phyloP scores from a whole-genome alignment of 2,888 invertebrate species.

The Heliconius erato region DNA sequence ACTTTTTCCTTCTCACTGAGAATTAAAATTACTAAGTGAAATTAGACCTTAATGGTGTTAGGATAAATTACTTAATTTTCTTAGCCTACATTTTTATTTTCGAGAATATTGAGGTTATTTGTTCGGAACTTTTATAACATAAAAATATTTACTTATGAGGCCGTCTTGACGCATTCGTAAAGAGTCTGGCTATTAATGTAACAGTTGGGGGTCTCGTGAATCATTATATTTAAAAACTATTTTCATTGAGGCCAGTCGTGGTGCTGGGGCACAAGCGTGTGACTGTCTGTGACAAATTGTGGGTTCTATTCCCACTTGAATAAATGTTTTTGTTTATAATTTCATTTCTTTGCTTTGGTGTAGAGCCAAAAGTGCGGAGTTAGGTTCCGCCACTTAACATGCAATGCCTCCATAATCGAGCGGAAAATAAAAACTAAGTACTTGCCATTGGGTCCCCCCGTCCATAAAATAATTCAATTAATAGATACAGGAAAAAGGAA shows the following conservation, averaged over 20 bases:
- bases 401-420: too few species aligned
- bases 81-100: conserved; percentile 14
- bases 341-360: too few species aligned
- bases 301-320: too few species aligned
- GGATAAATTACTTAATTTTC: not conserved
- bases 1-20: conserved; percentile 16
- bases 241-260: not conserved
- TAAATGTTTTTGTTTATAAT: too few species aligned
- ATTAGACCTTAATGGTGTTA: conserved; percentile 15
- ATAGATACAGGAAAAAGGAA: too few species aligned
- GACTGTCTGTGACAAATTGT: too few species aligned
- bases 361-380: too few species aligned
- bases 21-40: conserved; percentile 12
- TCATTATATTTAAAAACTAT: not conserved
- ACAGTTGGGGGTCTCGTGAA: not conserved
- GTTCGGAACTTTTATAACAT: not conserved
- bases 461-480: too few species aligned
- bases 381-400: too few species aligned
- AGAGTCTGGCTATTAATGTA: not conserved
- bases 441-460: too few species aligned
- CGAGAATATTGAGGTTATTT: not conserved
- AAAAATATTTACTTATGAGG: not conserved
- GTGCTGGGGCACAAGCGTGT: too few species aligned
- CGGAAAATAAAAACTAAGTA: too few species aligned
- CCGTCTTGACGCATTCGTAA: not conserved